Evolutionary conservation across 2,797 vertebrate genomes (phyloP).

Genomic region (Trichosurus vulpecula): DNA sequence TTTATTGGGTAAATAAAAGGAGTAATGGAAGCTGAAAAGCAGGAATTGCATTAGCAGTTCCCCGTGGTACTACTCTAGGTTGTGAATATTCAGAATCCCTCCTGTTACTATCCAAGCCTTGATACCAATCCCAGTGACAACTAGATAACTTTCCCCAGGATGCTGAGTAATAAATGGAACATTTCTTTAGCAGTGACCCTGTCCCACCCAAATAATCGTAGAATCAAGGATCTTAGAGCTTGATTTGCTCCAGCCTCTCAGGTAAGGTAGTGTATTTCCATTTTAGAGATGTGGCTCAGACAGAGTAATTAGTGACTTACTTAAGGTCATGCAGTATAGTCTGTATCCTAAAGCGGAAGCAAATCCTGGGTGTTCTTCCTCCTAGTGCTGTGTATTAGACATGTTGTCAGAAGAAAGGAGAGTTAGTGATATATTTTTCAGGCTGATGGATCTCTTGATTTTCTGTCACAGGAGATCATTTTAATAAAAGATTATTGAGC

Average conservation of each 20-base stretch:
- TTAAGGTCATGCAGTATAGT: neutral
- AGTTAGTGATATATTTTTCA: neutral
- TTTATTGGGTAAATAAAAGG: neutral
- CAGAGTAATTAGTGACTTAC: neutral
- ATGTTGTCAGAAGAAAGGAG: neutral
- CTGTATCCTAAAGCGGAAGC: neutral
- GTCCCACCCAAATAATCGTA: neutral
- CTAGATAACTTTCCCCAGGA: neutral
- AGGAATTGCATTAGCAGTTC: neutral
- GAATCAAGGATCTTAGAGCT: neutral
- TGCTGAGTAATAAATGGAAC: neutral
- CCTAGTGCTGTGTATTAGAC: neutral
- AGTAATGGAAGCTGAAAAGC: neutral
- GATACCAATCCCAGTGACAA: neutral
- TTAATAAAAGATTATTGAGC: neutral
- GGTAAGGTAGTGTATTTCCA: neutral
- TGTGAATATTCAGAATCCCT: neutral
- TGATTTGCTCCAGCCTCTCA: neutral
- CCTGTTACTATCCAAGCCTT: neutral
- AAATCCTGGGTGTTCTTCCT: neutral
- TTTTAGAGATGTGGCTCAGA: neutral
- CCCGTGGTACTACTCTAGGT: neutral
- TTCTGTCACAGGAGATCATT: neutral
- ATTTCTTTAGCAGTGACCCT: no score
- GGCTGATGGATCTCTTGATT: neutral